phyloP scores from a whole-genome alignment of 2,797 vertebrate species.

The Rhodeus uyekii region DNA sequence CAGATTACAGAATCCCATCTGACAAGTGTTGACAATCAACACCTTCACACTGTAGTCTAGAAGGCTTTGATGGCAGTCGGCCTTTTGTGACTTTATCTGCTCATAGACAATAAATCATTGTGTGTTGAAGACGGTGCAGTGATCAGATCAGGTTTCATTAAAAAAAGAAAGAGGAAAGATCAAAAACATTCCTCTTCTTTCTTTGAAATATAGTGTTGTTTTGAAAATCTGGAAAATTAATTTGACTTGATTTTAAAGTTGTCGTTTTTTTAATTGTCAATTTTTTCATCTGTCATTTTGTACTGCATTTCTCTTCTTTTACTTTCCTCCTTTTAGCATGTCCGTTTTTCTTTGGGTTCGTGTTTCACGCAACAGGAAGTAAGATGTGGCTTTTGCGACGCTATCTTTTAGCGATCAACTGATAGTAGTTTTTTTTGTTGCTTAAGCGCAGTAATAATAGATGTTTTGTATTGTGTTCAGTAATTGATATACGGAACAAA shows the following conservation, averaged over 20 bases:
- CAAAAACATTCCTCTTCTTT: no score
- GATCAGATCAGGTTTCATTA: slow-evolving; percentile 32
- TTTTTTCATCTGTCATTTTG: not conserved
- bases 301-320: not conserved
- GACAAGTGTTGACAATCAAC: slow-evolving; percentile 48
- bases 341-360: not conserved
- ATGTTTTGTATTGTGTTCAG: not conserved
- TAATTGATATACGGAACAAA: not conserved
- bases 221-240: not conserved
- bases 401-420: not conserved
- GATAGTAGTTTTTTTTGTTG: not conserved
- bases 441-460: not conserved
- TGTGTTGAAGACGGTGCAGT: not conserved
- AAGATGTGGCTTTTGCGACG: not conserved
- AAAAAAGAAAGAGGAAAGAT: no score
- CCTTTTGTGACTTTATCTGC: slow-evolving; percentile 40
- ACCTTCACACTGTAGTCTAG: slow-evolving; percentile 30
- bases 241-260: not conserved
- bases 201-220: no score
- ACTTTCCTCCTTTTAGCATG: slow-evolving; percentile 21
- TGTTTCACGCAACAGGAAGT: slow-evolving; percentile 33
- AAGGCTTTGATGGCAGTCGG: slow-evolving; percentile 4
- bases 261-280: not conserved
- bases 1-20: slow-evolving; percentile 11
- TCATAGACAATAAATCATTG: slow-evolving; percentile 9